Evolutionary conservation across 1,140 invertebrate species (phyloP).

Genomic region (Phenacoccus solenopsis): DNA sequence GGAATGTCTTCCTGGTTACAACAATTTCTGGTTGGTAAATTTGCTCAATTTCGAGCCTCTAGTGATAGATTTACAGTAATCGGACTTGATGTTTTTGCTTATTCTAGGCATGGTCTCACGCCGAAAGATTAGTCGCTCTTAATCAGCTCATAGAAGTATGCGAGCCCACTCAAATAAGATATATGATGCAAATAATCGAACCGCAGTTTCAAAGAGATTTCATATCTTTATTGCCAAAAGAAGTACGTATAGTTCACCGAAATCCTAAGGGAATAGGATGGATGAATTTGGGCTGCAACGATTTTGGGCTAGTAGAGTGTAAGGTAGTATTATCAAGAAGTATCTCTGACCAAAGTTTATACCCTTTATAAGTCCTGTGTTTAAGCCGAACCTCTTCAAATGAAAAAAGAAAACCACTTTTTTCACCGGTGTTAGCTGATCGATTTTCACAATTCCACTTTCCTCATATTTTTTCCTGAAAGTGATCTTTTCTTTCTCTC

Average conservation of each 20-base stretch:
- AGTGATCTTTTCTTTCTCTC: too few relatives aligned
- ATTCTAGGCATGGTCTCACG: conserved; percentile 66
- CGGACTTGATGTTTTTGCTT: conserved; percentile 13
- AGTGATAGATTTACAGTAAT: conserved; percentile 10
- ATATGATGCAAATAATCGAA: conserved; percentile 95
- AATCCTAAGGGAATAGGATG: too few relatives aligned
- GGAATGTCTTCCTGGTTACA: conserved; percentile 61
- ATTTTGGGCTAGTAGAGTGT: too few relatives aligned
- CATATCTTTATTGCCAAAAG: conserved; percentile 87
- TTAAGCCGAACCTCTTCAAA: too few relatives aligned
- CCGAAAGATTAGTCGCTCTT: conserved; percentile 75
- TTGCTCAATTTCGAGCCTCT: conserved; percentile 21
- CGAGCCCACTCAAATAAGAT: conserved; percentile 81
- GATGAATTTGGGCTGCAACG: too few relatives aligned
- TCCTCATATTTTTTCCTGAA: too few relatives aligned
- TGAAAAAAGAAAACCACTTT: too few relatives aligned
- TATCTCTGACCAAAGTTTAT: too few relatives aligned
- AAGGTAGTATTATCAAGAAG: too few relatives aligned
- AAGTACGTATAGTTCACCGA: conserved; percentile 50
- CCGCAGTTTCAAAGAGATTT: conserved; percentile 97
- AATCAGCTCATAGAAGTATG: conserved; percentile 79
- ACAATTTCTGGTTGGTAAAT: conserved; percentile 56
- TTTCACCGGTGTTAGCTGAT: too few relatives aligned
- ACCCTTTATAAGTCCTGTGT: too few relatives aligned
- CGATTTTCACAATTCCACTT: too few relatives aligned